A percentile compares a stretch with the other conserved stretches of the same genome.
Conservation (phyloP, 2,113 vertebrate genomes). For the Dolichallabes microphthalmus region DNA sequence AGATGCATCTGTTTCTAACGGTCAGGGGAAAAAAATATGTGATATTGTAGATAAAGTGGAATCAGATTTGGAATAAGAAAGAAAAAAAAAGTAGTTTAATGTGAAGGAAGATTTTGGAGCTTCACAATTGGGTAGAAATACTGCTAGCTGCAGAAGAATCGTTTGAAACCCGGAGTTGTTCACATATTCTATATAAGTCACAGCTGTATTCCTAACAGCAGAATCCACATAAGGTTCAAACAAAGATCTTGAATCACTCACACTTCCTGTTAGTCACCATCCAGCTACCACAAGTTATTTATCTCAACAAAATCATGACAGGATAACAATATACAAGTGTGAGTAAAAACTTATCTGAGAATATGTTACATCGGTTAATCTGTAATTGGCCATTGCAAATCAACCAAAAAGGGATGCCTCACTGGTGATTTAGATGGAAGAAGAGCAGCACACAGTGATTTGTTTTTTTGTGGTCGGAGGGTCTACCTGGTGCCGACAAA, state of each 20-base stretch:
- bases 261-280: neutral
- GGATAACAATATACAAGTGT: neutral
- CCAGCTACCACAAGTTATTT: neutral
- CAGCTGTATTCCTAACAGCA: neutral
- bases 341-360: too few relatives aligned
- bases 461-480: too few relatives aligned
- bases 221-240: neutral
- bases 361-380: too few relatives aligned
- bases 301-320: neutral
- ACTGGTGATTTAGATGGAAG: too few relatives aligned
- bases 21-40: neutral
- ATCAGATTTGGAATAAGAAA: neutral
- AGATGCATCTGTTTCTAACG: slow-evolving; percentile 58
- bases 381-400: too few relatives aligned
- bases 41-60: neutral
- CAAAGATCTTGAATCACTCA: neutral
- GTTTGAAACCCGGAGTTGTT: neutral
- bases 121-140: neutral
- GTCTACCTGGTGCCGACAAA: too few relatives aligned
- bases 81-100: neutral
- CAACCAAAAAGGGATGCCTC: too few relatives aligned
- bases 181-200: neutral
- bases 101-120: neutral
- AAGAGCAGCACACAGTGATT: too few relatives aligned
- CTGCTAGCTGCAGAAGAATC: neutral